phyloP scores from a whole-genome alignment of 2,888 invertebrate species.

The Melieria crassipennis region DNA sequence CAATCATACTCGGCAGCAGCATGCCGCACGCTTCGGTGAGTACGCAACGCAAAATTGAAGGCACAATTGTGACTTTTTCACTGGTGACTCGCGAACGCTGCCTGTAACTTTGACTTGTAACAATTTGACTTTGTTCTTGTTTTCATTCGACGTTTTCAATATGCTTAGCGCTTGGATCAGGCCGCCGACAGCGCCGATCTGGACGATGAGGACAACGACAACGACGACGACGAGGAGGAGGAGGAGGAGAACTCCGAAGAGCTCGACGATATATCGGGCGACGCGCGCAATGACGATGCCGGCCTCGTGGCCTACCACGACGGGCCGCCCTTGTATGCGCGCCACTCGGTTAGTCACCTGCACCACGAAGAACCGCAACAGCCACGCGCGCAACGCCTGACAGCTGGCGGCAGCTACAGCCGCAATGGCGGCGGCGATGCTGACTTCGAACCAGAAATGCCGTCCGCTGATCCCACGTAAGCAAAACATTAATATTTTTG shows the following conservation, averaged over 20 bases:
- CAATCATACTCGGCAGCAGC: conserved; percentile 60
- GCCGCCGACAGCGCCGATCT: conserved; percentile 51
- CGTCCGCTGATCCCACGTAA: conserved; percentile 65
- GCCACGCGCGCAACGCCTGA: conserved; percentile 60
- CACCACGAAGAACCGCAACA: conserved; percentile 62
- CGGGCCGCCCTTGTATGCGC: conserved; percentile 60
- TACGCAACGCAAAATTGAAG: conserved; percentile 16
- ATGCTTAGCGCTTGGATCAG: conserved; percentile 24
- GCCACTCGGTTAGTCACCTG: conserved; percentile 59
- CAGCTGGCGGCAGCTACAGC: conserved; percentile 51
- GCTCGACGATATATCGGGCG: conserved; percentile 55
- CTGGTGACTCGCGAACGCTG: neutral
- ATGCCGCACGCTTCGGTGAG: conserved; percentile 48
- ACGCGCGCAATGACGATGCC: conserved; percentile 47
- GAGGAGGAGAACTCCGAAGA: conserved; percentile 57
- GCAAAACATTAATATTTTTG: conserved; percentile 37
- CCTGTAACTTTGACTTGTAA: neutral
- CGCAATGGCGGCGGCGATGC: conserved; percentile 39
- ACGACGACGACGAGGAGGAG: conserved; percentile 58
- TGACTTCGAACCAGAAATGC: conserved; percentile 45
- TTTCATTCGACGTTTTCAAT: conserved; percentile 1
- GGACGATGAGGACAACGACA: conserved; percentile 53
- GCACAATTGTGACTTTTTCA: neutral
- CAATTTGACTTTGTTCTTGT: neutral
- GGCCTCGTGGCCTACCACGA: conserved; percentile 60